phyloP scores from a whole-genome alignment of 2,797 vertebrate genomes.

The Ceyx erithaca region DNA sequence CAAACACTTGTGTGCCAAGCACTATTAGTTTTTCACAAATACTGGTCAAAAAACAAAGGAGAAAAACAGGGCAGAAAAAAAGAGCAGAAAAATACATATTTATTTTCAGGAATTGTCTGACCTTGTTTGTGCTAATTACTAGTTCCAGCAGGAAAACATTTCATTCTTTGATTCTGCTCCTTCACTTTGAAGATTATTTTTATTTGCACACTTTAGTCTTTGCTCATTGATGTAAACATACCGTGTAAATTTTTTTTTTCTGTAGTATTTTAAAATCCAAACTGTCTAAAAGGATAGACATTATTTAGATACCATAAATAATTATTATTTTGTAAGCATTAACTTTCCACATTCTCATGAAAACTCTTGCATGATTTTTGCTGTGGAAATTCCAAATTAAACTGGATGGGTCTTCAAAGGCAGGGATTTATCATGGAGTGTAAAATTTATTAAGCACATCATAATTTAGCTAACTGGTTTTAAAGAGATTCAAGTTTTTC shows the following conservation, averaged over 20 bases:
- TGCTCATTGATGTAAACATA: not conserved
- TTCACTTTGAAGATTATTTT: conserved; percentile 41
- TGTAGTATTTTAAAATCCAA: not conserved
- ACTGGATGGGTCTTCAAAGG: not conserved
- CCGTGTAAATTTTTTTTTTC: not conserved
- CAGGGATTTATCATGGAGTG: not conserved
- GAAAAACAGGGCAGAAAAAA: not conserved
- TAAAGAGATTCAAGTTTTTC: not conserved
- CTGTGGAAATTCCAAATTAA: not conserved
- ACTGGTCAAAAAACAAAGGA: conserved; percentile 31
- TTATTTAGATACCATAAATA: not conserved
- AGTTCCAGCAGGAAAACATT: conserved; percentile 57
- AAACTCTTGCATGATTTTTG: not conserved
- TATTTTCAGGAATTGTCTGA: conserved; percentile 62
- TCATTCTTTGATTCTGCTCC: conserved; percentile 33
- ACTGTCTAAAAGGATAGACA: not conserved
- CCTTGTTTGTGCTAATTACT: conserved; percentile 60
- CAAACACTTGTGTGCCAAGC: conserved; percentile 53
- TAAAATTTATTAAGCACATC: not conserved
- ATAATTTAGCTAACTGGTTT: not conserved
- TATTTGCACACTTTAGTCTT: not conserved
- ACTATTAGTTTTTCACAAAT: conserved; percentile 37
- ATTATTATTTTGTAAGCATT: not conserved
- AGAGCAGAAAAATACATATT: not conserved
- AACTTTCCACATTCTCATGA: not conserved